Percentiles rank a stretch among this genome's conserved stretches.
phyloP scores from a whole-genome alignment of 1,140 invertebrate species.

The Anastrepha obliqua region DNA sequence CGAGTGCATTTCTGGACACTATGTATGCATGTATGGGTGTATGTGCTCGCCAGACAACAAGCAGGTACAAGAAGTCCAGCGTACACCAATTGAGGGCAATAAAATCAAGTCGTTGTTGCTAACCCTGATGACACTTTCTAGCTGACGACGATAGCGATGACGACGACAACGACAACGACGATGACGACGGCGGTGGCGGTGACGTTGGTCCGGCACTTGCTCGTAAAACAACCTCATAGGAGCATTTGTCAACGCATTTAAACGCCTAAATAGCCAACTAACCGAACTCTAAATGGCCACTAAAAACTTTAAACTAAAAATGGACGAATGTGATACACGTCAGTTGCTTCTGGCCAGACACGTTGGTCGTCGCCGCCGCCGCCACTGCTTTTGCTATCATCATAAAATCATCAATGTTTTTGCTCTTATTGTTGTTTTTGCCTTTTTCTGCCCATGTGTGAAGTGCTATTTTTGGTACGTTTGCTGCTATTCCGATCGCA shows the following conservation, averaged over 20 bases:
- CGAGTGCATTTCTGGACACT: too few species aligned
- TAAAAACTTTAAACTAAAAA: conserved; percentile 13
- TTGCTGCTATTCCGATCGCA: background rate
- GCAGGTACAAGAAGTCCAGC: background rate
- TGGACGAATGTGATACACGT: background rate
- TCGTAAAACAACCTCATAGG: conserved; percentile 35
- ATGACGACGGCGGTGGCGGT: background rate
- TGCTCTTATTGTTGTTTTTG: background rate
- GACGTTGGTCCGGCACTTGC: background rate
- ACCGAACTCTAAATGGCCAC: conserved; percentile 1
- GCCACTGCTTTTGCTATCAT: background rate
- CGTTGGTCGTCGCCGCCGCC: background rate
- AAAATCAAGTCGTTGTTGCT: conserved; percentile 25
- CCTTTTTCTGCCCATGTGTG: background rate
- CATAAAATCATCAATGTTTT: conserved; percentile 36
- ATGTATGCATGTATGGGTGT: background rate
- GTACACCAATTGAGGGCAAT: conserved; percentile 33
- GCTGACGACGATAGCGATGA: background rate
- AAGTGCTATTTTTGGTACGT: conserved; percentile 28
- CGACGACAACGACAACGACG: background rate
- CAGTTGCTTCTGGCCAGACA: background rate
- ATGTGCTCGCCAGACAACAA: too few species aligned
- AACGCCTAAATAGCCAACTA: conserved; percentile 43
- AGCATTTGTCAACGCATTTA: conserved; percentile 31
- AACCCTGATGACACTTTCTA: conserved; percentile 45